phyloP scores from a whole-genome alignment of 2,113 vertebrate genomes.

The Hucho hucho region DNA sequence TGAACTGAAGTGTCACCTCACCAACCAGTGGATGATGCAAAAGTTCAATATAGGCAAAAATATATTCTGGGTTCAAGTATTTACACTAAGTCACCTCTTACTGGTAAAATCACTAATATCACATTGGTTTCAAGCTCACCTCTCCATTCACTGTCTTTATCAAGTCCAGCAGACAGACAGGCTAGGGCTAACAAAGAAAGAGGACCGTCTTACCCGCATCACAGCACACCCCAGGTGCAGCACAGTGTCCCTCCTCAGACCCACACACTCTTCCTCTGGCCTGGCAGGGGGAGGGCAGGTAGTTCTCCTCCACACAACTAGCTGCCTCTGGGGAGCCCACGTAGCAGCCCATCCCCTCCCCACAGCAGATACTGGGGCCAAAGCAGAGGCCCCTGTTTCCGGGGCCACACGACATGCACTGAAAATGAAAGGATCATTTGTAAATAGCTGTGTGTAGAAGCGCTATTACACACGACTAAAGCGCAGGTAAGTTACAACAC shows the following conservation, averaged over 20 bases:
- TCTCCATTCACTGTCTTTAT: no score
- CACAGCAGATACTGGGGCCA: conserved; percentile 75
- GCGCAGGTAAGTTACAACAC: background rate
- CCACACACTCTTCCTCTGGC: no score
- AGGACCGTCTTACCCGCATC: conserved; percentile 52
- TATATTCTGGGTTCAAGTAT: no score
- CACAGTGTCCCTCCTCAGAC: conserved; percentile 61
- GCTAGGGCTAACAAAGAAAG: no score
- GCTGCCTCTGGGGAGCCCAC: conserved; percentile 22
- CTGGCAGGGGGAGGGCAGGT: no score
- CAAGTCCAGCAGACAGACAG: no score
- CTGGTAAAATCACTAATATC: background rate
- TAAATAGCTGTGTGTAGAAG: background rate
- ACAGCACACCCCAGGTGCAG: conserved; percentile 70
- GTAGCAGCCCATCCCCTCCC: conserved; percentile 69
- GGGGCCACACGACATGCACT: conserved; percentile 53
- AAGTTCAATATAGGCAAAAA: no score
- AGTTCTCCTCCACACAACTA: no score
- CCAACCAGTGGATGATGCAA: background rate
- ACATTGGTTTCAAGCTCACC: background rate
- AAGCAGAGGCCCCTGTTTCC: conserved; percentile 73
- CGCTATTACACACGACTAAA: background rate
- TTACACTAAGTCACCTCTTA: no score
- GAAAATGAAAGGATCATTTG: background rate
- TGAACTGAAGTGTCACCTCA: no score